These are phyloP conservation scores for Drosophila meridiana DNA, from an alignment of 2,888 invertebrate genomes.

Conservation along the genomic window DNA sequence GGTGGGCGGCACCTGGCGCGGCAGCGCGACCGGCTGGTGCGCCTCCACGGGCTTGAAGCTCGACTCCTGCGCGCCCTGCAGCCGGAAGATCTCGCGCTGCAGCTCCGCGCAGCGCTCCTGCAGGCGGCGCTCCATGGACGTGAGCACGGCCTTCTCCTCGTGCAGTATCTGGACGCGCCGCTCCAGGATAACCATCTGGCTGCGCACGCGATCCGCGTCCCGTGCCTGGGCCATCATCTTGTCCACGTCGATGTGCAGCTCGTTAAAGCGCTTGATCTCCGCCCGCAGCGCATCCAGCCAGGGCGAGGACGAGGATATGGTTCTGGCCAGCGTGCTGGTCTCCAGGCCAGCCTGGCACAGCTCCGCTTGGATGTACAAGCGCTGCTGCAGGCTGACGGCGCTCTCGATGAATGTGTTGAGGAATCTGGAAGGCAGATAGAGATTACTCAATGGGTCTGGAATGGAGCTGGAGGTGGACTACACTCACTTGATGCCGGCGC, in stretches of 20 bases:
- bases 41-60: constrained; percentile 83
- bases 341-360: constrained; percentile 93
- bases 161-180: constrained; percentile 91
- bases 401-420: constrained; percentile 93
- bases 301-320: constrained; percentile 88
- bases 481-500: constrained; percentile 89
- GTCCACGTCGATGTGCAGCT: constrained; percentile 92
- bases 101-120: constrained; percentile 91
- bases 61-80: constrained; percentile 85
- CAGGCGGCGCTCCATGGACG: constrained; percentile 90
- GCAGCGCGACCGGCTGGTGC: constrained; percentile 81
- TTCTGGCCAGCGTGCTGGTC: constrained; percentile 86
- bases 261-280: constrained; percentile 92
- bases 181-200: constrained; percentile 90
- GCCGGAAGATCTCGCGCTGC: constrained; percentile 89
- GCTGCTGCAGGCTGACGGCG: constrained; percentile 90
- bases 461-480: too few relatives aligned
- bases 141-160: constrained; percentile 91
- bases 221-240: constrained; percentile 89
- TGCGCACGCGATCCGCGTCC: constrained; percentile 89
- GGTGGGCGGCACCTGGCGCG: constrained; percentile 83
- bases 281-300: constrained; percentile 88
- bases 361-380: constrained; percentile 94
- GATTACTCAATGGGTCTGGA: too few relatives aligned
- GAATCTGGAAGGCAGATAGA: constrained; percentile 85